Evolutionary conservation across 2,797 vertebrate genomes (phyloP).

Genomic region (Artibeus jamaicensis): DNA sequence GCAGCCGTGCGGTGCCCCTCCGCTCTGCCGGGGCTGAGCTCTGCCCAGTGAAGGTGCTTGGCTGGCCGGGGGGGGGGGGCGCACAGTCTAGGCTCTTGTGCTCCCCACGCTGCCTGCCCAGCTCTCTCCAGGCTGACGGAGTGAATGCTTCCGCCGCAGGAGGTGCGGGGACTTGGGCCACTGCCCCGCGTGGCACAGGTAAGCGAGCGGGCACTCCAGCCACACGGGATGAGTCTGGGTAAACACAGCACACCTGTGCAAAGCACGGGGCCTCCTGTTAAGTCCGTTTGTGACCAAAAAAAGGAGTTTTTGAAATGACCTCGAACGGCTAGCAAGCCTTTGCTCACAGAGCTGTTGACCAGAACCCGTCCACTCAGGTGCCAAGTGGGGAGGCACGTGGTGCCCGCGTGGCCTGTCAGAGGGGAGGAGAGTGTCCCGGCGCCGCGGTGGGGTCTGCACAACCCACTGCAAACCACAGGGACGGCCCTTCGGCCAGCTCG

Average conservation of each 20-base stretch:
- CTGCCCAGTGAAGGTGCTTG: background rate
- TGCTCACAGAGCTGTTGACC: background rate
- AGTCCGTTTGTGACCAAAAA: background rate
- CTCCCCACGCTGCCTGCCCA: background rate
- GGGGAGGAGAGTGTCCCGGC: background rate
- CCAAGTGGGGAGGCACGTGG: accelerated
- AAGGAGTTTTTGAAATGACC: background rate
- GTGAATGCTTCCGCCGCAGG: background rate
- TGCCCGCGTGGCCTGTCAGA: background rate
- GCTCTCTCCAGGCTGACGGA: background rate
- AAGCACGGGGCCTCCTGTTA: background rate
- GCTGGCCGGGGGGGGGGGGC: no score
- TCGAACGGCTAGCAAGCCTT: background rate
- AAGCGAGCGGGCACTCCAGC: background rate
- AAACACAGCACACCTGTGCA: background rate
- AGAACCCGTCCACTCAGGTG: background rate
- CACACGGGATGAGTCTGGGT: background rate
- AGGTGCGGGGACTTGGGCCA: accelerated
- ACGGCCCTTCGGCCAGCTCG: background rate
- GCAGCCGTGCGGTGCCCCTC: accelerated
- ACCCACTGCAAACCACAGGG: background rate
- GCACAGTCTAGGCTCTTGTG: no score
- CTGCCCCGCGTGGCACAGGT: background rate
- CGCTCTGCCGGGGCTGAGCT: no score
- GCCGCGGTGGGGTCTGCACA: background rate